Evolutionary conservation across 2,797 vertebrate genomes (phyloP), one percentile per base, ranked within the genome.

Genomic region (Halcyon leucocephala): DNA sequence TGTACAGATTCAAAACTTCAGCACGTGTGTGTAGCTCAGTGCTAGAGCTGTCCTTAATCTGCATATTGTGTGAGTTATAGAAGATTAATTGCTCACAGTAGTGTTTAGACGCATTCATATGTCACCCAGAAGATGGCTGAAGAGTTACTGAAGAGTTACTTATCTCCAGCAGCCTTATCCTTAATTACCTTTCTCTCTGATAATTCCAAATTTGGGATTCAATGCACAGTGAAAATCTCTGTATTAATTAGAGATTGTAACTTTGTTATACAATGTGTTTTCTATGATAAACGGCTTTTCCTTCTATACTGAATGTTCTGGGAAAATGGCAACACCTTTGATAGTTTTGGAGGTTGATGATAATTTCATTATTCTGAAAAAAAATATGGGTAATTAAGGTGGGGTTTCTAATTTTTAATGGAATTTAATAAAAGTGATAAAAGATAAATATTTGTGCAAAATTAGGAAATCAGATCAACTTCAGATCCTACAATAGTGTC

Each of bases 131-230:
- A 96, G 92, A 95, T 95, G 94, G 94, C 82, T 96, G 80, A 94
- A 86, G 81, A 96, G 93, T 96, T 92, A 70, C 90, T 96, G 80
- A 94, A 86, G 81, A 96, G 93, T 96, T 92, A 70, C 90, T 96
- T 96, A 95, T 96, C 90, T 97, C 93, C 94, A 94, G 82, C 85
- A 95, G 96, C 85, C 95, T 88, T 83, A 96, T 74, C 93, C 94
- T 95, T 97, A 96, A 97, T 97, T 96, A 97, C 94, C 94, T 96
- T 57, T 46, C 87, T 83, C 12, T 29, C 91, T 48, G 94, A 93
- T 97, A 97, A 96, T 94, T 96, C 92, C 89, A 64, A 92, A 89
- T 90, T 94, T 80, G 62, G 60, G 89, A 97, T 96, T 96, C 96
- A 52, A 16, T 0, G 11, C 86, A 48, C 81, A 70, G 60, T 1